These are phyloP conservation scores for Amphibalanus amphitrite DNA, from an alignment of 1,140 invertebrate genomes.

Conservation along the genomic window DNA sequence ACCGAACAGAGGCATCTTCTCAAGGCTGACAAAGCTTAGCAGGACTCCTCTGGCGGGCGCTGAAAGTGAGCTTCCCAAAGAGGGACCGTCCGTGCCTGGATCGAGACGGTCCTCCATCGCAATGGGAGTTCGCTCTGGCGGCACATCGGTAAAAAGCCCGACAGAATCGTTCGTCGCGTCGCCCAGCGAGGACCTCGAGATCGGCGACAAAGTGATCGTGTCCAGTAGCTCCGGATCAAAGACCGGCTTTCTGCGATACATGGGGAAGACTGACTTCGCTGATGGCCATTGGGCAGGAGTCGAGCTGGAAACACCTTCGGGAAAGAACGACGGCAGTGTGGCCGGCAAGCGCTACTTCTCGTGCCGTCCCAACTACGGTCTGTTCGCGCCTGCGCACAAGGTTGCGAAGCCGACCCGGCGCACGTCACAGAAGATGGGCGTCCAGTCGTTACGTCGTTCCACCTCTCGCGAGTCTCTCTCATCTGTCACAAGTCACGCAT, in stretches of 20 bases:
- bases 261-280: constrained; percentile 76
- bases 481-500: background rate
- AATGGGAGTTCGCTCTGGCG: no score
- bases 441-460: constrained; percentile 1
- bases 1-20: constrained; percentile 81
- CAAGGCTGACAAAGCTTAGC: constrained; percentile 70
- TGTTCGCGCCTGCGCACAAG: constrained; percentile 80
- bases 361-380: constrained; percentile 71
- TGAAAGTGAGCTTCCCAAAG: no score
- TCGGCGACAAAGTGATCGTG: constrained; percentile 78
- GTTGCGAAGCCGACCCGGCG: constrained; percentile 26
- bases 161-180: no score
- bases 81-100: no score
- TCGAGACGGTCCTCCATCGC: no score
- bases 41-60: constrained; percentile 13
- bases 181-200: no score
- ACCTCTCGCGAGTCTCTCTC: background rate
- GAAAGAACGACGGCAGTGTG: constrained; percentile 92
- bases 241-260: constrained; percentile 62
- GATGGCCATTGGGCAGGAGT: constrained; percentile 85
- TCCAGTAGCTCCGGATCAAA: constrained; percentile 70
- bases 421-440: background rate
- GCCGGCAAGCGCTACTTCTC: constrained; percentile 77
- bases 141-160: no score
- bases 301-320: constrained; percentile 77